Evolutionary conservation across 2,797 vertebrate species (phyloP).

Genomic region (Sebastes glaucus): DNA sequence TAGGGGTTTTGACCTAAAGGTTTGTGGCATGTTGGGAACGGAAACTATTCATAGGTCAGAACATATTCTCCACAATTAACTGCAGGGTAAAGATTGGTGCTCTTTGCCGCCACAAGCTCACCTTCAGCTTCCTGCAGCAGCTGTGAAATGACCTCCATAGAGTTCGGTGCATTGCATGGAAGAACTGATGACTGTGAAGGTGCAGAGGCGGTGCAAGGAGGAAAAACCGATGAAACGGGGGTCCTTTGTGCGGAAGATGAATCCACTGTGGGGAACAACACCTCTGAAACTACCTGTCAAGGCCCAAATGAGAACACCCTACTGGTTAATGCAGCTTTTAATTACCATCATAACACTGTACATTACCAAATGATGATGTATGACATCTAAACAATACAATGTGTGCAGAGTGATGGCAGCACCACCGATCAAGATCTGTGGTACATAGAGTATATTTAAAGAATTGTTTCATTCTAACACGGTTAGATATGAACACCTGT

Average conservation of each 20-base stretch:
- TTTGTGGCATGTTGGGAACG: conserved; percentile 6
- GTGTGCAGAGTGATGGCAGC: background rate
- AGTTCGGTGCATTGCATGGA: conserved; percentile 36
- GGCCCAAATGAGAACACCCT: background rate
- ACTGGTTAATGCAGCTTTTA: background rate
- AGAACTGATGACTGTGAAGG: conserved; percentile 45
- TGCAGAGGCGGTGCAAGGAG: conserved; percentile 20
- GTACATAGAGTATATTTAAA: background rate
- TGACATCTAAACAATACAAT: background rate
- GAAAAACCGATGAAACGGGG: background rate
- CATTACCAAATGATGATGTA: background rate
- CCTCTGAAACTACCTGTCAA: conserved; percentile 82
- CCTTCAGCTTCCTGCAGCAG: conserved; percentile 85
- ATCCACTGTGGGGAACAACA: conserved; percentile 72
- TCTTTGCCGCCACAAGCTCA: conserved; percentile 46
- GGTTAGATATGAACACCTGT: background rate
- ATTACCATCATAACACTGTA: background rate
- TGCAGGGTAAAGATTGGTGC: conserved; percentile 18
- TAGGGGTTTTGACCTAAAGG: background rate
- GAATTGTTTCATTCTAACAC: background rate
- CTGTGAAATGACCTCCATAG: conserved; percentile 79
- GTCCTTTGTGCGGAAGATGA: conserved; percentile 43
- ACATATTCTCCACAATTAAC: conserved; percentile 23
- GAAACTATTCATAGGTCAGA: conserved; percentile 7
- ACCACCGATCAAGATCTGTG: background rate